Base-by-base conservation (phyloP, 2,113 vertebrate species). In the Mesitornis unicolor region DNA sequence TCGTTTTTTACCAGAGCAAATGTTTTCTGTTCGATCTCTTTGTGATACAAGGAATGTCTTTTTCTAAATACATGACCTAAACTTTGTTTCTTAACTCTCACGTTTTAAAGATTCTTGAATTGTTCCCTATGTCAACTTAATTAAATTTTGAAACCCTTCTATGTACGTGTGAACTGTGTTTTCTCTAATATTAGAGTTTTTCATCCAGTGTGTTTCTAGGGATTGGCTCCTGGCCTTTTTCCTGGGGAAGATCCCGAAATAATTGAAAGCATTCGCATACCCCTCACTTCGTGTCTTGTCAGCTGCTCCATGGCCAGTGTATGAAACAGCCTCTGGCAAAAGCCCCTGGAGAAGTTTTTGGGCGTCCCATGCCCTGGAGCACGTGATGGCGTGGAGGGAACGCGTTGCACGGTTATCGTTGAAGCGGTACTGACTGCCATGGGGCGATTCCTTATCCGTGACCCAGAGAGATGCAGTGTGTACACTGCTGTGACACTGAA, bases 101-200 rank as follows among this genome's bases (percentile, higher is more conserved):
- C 14, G 3, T 84, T 92, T 75, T 59, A 75, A 69, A 22, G 5
- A 21, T 56, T 31, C 85, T 60, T 28, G 24, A 84, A 35, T 85
- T 57, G 84, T 93, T 89, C 70, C 47, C 71, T 59, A 20, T 70
- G 73, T 74, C 40, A 11, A 60, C 6, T 64, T 36, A 97, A n/a
- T 16, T 95, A 97, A 96, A 95, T 16, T 48, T 42, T 48, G 53
- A 82, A 90, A 54, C 53, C 57, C 68, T 77, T 74, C 38, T 47
- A 2, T 2, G 14, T 11, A 18, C 2, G 1, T 1, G 15, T 50
- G 35, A 48, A 13, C 11, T 42, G 75, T 50, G 53, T 43, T 86
- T 73, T 50, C n/a, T 38, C 19, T 40, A 14, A 45, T 21, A 48
- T 21, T 21, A 9, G 11, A 14, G 9, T 48, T 85, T 76, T 31